A percentile compares a stretch with the other conserved stretches of the same genome.
Evolutionary conservation across 2,888 invertebrate genomes (phyloP).

Genomic region (Lepidonotus clava): DNA sequence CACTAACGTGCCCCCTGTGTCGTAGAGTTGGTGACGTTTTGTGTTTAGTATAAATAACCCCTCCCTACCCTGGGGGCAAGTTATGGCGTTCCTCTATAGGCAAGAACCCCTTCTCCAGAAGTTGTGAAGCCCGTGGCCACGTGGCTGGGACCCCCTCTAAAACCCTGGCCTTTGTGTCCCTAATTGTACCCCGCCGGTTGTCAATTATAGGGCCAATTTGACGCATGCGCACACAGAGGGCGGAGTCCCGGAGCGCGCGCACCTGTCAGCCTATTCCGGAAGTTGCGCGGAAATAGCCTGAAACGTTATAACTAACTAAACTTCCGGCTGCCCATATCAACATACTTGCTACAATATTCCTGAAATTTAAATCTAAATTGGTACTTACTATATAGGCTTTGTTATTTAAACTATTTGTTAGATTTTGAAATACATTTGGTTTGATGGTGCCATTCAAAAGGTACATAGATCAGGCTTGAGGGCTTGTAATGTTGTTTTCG

Average conservation of each 20-base stretch:
- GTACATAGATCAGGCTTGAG: too few species aligned
- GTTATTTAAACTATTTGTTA: too few species aligned
- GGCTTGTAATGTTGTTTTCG: too few species aligned
- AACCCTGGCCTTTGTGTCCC: constrained; percentile 18
- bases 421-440: too few species aligned
- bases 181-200: constrained; percentile 47
- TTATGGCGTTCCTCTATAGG: not conserved
- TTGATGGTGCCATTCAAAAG: too few species aligned
- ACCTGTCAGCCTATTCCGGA: constrained; percentile 48
- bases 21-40: constrained; percentile 31
- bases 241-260: constrained; percentile 46
- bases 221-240: constrained; percentile 38
- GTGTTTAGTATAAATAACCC: constrained; percentile 52
- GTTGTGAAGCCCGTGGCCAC: constrained; percentile 38
- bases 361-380: too few species aligned
- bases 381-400: too few species aligned
- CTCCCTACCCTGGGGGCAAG: constrained; percentile 38
- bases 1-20: constrained; percentile 8
- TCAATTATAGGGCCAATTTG: constrained; percentile 54
- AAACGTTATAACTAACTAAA: too few species aligned
- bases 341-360: too few species aligned
- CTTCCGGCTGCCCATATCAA: too few species aligned
- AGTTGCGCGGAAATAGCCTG: not conserved
- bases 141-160: not conserved
- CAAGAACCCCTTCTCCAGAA: constrained; percentile 6